A percentile compares a stretch with the other conserved stretches of the same genome.
Conservation (phyloP, 2,113 vertebrate genomes). For the Psophia crepitans region DNA sequence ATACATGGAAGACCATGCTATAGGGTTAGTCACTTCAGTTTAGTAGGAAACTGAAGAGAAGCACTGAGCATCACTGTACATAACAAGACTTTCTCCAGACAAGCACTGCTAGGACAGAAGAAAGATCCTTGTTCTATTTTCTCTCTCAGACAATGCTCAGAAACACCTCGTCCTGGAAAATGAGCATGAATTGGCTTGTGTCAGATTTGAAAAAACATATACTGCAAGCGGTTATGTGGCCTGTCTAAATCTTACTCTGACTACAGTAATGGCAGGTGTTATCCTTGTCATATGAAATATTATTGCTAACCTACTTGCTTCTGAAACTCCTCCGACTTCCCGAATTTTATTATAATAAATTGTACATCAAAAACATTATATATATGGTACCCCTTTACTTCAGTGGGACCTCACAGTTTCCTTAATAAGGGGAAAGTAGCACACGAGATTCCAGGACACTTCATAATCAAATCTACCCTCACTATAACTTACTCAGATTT, state of each 20-base stretch:
- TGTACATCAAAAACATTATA: background rate
- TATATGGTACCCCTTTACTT: background rate
- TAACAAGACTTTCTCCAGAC: background rate
- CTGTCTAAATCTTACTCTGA: background rate
- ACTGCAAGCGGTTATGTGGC: background rate
- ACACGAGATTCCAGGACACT: background rate
- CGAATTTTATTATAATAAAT: background rate
- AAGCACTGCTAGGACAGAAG: background rate
- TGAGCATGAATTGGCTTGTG: background rate
- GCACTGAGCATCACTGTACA: background rate
- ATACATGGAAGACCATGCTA: fast-evolving
- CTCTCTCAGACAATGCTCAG: background rate
- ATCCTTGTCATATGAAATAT: background rate
- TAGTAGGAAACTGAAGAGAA: background rate
- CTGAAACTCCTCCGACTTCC: background rate
- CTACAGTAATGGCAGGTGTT: background rate
- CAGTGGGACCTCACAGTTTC: background rate
- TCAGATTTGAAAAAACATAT: background rate
- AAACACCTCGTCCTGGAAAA: background rate
- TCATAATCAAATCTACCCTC: background rate
- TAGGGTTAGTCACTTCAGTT: background rate
- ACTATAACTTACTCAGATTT: background rate
- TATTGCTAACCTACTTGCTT: background rate
- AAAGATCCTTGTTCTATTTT: background rate
- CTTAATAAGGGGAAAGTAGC: background rate